phyloP scores from a whole-genome alignment of 2,888 invertebrate genomes.

The Nomada lathburiana region DNA sequence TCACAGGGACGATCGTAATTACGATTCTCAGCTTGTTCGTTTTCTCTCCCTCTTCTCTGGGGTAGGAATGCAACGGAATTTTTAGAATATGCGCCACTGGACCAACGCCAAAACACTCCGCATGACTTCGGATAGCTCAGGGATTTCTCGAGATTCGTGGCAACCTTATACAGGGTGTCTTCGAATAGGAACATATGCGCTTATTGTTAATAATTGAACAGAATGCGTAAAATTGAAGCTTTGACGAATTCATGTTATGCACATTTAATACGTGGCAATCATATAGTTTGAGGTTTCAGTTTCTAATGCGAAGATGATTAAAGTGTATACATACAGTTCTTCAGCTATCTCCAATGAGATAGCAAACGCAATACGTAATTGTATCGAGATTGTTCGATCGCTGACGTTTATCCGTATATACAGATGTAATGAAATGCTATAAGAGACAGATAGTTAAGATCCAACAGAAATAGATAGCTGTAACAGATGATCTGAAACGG shows the following conservation, averaged over 20 bases:
- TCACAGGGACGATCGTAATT: slow-evolving; percentile 42
- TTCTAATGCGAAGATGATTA: neutral
- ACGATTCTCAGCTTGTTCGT: slow-evolving; percentile 10
- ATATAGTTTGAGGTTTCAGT: too few relatives aligned
- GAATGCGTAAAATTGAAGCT: too few relatives aligned
- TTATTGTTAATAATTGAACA: too few relatives aligned
- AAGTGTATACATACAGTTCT: neutral
- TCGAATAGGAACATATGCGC: neutral
- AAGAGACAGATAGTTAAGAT: slow-evolving; percentile 2
- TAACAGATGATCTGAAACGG: slow-evolving; percentile 12
- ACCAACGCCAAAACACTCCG: slow-evolving; percentile 44
- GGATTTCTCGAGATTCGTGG: slow-evolving; percentile 36
- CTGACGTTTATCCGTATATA: slow-evolving; percentile 1
- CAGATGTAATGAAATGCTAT: slow-evolving; percentile 17
- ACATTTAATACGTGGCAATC: too few relatives aligned
- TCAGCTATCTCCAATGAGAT: neutral
- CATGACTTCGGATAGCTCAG: slow-evolving; percentile 39
- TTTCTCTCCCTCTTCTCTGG: slow-evolving; percentile 17
- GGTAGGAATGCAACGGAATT: slow-evolving; percentile 43
- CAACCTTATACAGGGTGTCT: slow-evolving; percentile 19
- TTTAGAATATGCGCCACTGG: slow-evolving; percentile 51
- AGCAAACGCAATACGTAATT: slow-evolving; percentile 10
- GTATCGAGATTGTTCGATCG: slow-evolving; percentile 9
- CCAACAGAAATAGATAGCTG: neutral
- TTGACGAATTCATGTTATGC: too few relatives aligned